Evolutionary conservation across 2,888 invertebrate species (phyloP).

Genomic region (Onthophagus sagittarius): DNA sequence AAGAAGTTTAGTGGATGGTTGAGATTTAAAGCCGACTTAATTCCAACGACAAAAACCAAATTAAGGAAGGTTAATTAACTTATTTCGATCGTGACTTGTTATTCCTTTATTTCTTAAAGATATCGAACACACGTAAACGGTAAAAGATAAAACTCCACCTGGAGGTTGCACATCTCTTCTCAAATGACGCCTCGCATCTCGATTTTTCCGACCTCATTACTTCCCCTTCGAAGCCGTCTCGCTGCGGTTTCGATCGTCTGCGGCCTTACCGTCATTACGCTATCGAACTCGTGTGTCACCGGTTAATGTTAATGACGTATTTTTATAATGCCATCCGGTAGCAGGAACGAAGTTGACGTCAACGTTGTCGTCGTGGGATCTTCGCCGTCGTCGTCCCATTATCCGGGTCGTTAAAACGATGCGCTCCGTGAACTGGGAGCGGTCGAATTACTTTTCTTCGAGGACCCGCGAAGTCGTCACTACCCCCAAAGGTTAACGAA

Average conservation of each 20-base stretch:
- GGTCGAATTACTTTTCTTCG: constrained; percentile 14
- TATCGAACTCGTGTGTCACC: not conserved
- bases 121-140: too few species aligned
- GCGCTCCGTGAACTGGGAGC: constrained; percentile 19
- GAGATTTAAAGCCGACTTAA: not conserved
- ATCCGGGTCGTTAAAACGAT: constrained; percentile 24
- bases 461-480: not conserved
- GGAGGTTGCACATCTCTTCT: not conserved
- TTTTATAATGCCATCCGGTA: constrained; percentile 9
- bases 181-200: not conserved
- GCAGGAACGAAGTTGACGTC: not conserved
- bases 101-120: too few species aligned
- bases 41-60: not conserved
- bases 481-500: constrained; percentile 27
- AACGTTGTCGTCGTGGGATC: not conserved
- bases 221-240: not conserved
- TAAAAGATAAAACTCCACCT: too few species aligned
- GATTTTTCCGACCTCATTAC: not conserved
- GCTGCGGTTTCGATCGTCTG: not conserved
- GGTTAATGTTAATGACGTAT: constrained; percentile 14
- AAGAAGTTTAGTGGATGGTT: not conserved
- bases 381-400: constrained; percentile 18
- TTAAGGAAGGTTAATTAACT: not conserved
- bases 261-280: not conserved
- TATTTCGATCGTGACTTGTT: too few species aligned